phyloP scores from a whole-genome alignment of 2,797 vertebrate species.

The Phoxinus dragarum region DNA sequence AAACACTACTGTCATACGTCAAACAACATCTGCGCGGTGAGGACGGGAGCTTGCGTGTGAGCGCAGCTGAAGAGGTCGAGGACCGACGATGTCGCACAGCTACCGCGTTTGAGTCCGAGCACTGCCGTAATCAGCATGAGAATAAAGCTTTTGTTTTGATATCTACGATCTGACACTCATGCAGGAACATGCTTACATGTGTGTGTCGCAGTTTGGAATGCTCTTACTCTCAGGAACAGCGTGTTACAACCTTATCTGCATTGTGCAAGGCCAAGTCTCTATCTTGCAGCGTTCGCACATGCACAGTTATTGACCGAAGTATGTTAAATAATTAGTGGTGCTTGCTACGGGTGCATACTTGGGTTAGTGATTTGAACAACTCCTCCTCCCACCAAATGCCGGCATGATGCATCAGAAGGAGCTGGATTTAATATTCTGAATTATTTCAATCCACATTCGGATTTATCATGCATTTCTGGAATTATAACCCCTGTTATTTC shows the following conservation, averaged over 20 bases:
- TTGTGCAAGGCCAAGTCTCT: constrained; percentile 27
- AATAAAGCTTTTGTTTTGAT: constrained; percentile 68
- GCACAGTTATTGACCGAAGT: constrained; percentile 7
- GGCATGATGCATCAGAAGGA: neutral
- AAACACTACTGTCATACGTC: constrained; percentile 53
- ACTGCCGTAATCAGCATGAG: constrained; percentile 70
- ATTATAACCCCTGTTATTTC: neutral
- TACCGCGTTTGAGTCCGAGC: constrained; percentile 63
- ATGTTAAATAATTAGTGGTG: constrained; percentile 23
- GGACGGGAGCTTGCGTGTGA: constrained; percentile 17
- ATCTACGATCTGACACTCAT: constrained; percentile 56
- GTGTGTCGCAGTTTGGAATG: constrained; percentile 29
- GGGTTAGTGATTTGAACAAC: constrained; percentile 13
- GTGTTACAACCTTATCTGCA: constrained; percentile 13
- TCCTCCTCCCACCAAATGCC: neutral
- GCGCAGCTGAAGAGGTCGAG: constrained; percentile 24
- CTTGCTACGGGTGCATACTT: neutral
- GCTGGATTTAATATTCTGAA: neutral
- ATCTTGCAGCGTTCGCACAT: neutral
- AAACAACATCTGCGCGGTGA: constrained; percentile 52
- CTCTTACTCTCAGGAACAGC: neutral
- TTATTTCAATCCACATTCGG: neutral
- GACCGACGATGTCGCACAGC: constrained; percentile 50
- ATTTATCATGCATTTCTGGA: neutral
- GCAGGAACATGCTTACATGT: constrained; percentile 42